These are phyloP conservation scores for Doris montereyensis DNA, from an alignment of 2,888 invertebrate genomes.

Conservation along the genomic window DNA sequence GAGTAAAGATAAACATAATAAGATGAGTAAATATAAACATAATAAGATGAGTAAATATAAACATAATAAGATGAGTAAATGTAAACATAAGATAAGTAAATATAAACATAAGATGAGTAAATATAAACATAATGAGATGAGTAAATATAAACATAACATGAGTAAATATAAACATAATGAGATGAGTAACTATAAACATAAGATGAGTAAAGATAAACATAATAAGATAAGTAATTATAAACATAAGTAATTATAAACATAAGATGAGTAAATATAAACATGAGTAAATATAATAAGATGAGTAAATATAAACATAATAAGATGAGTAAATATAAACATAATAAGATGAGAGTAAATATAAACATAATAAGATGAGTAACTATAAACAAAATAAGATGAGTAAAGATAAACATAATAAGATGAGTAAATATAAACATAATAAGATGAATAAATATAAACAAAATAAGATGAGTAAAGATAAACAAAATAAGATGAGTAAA, in stretches of 20 bases:
- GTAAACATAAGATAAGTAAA: neutral
- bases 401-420: too few relatives aligned
- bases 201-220: neutral
- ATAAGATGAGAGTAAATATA: too few relatives aligned
- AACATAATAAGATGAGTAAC: too few relatives aligned
- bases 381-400: too few relatives aligned
- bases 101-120: neutral
- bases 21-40: neutral
- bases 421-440: too few relatives aligned
- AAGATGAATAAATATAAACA: too few relatives aligned
- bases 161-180: neutral
- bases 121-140: neutral
- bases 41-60: neutral
- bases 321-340: too few relatives aligned
- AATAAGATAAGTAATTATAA: neutral
- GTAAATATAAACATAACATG: neutral
- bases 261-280: too few relatives aligned
- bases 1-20: neutral
- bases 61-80: neutral
- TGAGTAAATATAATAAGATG: too few relatives aligned
- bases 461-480: too few relatives aligned
- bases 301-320: too few relatives aligned
- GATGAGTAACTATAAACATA: neutral
- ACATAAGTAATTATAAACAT: neutral
- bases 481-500: too few relatives aligned